Evolutionary conservation across 1,140 invertebrate genomes (phyloP), one percentile per base, ranked within the genome.

Genomic region (Lasioglossum baleicum): DNA sequence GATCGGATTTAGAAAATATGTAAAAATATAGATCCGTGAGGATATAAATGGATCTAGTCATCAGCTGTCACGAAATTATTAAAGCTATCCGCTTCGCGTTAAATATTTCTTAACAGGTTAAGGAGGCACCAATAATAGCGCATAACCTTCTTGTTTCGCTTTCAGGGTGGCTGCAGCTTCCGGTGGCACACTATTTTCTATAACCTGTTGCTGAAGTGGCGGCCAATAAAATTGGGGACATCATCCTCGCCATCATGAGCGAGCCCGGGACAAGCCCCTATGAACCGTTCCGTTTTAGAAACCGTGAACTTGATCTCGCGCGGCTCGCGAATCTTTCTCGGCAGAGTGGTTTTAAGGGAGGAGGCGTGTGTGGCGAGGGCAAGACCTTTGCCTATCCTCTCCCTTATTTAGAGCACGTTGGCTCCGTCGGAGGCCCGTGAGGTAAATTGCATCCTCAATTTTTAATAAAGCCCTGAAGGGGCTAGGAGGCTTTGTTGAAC

Each of bases 381-480:
- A 58, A 60, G 69, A 74, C 60, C 42, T 64, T 83, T 65, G 65
- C 64, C 75, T 69, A 77, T 73, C 75, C 64, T 82, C 85, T 91
- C 81, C 87, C 89, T 91, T 91, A 91, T 91, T 91, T 90, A 91
- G 89, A 89, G 87, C 83, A 84, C 82, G 89, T 83, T 82, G 86
- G 77, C 78, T 79, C 79, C 83, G 87, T 81, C 87, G 83, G 84
- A 44, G 63, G 67, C 35, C 83, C 83, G 83, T 69, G 85, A 86
- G 90, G 90, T 88, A 90, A 92, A 92, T 92, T 91, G 90, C 90
- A 88, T 90, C 87, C 85, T 91, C 89, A 90, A 91, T 92, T 91
- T 92, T 91, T 92, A 91, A 92, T 91, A 92, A 91, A 90, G 87
- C 84, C 83, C 76, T 81, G 82, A 77, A 88, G 88, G 88, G 90